Evolutionary conservation across 2,888 invertebrate species (phyloP).

Genomic region (Meiosimyza decipiens): DNA sequence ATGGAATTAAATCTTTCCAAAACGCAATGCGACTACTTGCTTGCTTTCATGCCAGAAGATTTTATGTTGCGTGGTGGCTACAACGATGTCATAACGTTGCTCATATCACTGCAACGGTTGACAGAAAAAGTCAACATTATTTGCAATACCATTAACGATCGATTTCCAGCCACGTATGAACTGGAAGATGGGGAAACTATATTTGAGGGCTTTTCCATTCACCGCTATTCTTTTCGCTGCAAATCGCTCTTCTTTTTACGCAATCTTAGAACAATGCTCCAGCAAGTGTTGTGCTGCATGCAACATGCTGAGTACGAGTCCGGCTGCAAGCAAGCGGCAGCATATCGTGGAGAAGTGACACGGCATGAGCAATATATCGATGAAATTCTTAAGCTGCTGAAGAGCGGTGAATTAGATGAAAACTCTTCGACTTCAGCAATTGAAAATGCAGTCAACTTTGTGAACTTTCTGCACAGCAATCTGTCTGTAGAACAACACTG

Average conservation of each 20-base stretch:
- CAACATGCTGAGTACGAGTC: constrained; percentile 82
- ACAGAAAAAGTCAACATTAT: constrained; percentile 89
- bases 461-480: constrained; percentile 84
- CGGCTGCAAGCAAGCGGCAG: constrained; percentile 84
- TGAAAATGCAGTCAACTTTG: constrained; percentile 86
- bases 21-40: constrained; percentile 85
- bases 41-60: constrained; percentile 95
- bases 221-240: constrained; percentile 88
- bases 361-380: constrained; percentile 92
- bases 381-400: constrained; percentile 85
- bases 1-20: constrained; percentile 89
- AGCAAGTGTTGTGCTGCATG: constrained; percentile 78
- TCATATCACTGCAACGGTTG: constrained; percentile 87
- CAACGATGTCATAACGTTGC: constrained; percentile 89
- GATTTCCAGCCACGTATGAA: constrained; percentile 82
- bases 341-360: constrained; percentile 86
- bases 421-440: constrained; percentile 87
- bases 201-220: constrained; percentile 85
- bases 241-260: constrained; percentile 80
- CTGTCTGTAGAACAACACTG: constrained; percentile 78
- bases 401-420: constrained; percentile 93
- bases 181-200: constrained; percentile 77
- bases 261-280: constrained; percentile 78
- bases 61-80: constrained; percentile 85
- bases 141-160: constrained; percentile 86